Evolutionary conservation across 64 coral and sea anemone genomes (phyloP), one percentile per base, ranked within the genome.

Genomic region (Hydrozoanthus tunicans): DNA sequence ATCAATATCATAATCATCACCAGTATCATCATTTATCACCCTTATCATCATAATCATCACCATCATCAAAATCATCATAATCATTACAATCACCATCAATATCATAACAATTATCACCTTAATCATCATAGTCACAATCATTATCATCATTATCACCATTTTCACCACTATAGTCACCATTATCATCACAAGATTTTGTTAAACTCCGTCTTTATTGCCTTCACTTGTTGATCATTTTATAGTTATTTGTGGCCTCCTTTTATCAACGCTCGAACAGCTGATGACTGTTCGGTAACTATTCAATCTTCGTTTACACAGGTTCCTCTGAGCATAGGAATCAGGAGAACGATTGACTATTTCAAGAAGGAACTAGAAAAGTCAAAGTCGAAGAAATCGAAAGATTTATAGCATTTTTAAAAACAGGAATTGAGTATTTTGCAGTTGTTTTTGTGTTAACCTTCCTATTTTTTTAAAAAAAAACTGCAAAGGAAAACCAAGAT

Each of bases 301-400:
- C 55, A 56, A 15, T 57, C 24, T 85, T 62, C 24, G 60, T 89
- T 93, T 88, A 61, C 72, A 81, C 65, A 96, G 95, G 92, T 96
- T 12, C 82, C 92, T 53, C 71, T 96, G 13, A 77, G 60, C n/a
- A 80, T 92, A 6, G 95, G 95, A 56, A 93, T 96, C 72, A 96
- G 91, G 55, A 91, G 90, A 84, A 96, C 95, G 24, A 96, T 96
- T 13, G 92, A 89, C 58, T 96, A 96, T 62, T 96, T 96, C 54
- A 93, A 61, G 77, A 91, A 79, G 58, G 95, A 96, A 64, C 63
- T 96, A 12, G 53, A 89, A 24, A 93, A 94, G 68, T 93, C 95
- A 7, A 93, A 73, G 82, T 70, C 84, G 11, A 74, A 88, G 24
- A 58, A 73, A 73, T 59, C 68, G 13, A 88, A 70, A 73, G 84